phyloP scores from a whole-genome alignment of 2,888 invertebrate species.

The Platycheirus rosarum region DNA sequence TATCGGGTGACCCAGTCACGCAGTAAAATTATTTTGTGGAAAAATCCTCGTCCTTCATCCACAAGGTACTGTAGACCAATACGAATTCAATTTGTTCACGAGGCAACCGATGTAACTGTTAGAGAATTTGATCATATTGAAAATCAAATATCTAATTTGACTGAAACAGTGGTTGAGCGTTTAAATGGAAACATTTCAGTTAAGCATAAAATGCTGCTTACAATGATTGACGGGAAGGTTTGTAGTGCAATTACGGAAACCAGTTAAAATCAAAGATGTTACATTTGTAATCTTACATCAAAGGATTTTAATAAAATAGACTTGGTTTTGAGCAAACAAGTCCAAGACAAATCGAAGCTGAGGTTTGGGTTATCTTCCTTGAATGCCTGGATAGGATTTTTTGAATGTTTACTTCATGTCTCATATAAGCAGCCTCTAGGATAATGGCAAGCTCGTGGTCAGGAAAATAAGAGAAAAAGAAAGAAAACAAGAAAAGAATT shows the following conservation, averaged over 20 bases:
- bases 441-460: not conserved
- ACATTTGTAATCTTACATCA: not conserved
- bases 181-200: not conserved
- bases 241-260: conserved; percentile 27
- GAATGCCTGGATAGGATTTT: conserved; percentile 14
- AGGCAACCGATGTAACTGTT: conserved; percentile 6
- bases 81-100: not conserved
- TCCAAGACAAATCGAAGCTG: conserved; percentile 4
- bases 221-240: conserved; percentile 41
- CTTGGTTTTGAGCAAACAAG: not conserved
- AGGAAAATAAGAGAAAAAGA: not conserved
- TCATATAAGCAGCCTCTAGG: not conserved
- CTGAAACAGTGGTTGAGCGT: not conserved
- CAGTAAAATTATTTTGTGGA: conserved; percentile 4
- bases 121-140: not conserved
- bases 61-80: conserved; percentile 5
- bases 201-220: conserved; percentile 10
- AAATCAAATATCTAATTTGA: conserved; percentile 2
- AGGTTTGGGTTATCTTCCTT: conserved; percentile 14
- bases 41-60: conserved; percentile 15
- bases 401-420: conserved; percentile 16
- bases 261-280: conserved; percentile 37
- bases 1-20: not conserved
- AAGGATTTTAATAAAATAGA: conserved; percentile 24
- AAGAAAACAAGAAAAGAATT: conserved; percentile 13